Evolutionary conservation across 1,140 invertebrate genomes (phyloP).

Genomic region (Microplitis demolitor): DNA sequence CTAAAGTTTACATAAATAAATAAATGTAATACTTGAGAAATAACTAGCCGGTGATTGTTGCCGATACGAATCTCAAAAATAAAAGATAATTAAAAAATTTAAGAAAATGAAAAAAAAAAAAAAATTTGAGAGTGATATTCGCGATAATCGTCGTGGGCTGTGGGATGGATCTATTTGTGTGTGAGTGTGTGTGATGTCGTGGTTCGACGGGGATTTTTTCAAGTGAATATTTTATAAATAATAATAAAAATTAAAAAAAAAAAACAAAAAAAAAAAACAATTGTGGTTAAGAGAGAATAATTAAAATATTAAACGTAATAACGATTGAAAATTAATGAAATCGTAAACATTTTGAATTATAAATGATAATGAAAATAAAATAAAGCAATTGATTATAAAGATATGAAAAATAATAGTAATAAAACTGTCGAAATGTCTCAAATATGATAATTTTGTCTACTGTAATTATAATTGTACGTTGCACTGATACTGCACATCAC

Average conservation of each 20-base stretch:
- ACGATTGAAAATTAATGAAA: not conserved
- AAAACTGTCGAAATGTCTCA: not conserved
- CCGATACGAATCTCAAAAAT: not conserved
- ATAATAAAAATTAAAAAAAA: not conserved
- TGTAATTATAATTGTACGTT: not conserved
- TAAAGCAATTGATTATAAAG: not conserved
- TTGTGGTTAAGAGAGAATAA: not conserved
- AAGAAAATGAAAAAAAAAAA: no score
- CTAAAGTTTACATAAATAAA: not conserved
- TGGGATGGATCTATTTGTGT: not conserved
- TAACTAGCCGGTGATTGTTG: not conserved
- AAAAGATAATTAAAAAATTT: not conserved
- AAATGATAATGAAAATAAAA: not conserved
- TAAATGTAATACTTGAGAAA: not conserved
- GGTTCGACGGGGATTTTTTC: not conserved
- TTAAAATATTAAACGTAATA: not conserved
- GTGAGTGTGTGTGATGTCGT: not conserved
- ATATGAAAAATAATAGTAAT: not conserved
- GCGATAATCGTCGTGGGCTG: conserved; percentile 11
- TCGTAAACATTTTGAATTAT: not conserved
- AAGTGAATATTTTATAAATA: not conserved
- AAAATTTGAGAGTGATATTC: not conserved
- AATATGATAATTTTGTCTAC: not conserved
- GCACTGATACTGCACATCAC: not conserved
- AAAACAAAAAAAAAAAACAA: not conserved